Base-by-base conservation (phyloP, 2,113 vertebrate species). In the Paedocypris sp. region DNA sequence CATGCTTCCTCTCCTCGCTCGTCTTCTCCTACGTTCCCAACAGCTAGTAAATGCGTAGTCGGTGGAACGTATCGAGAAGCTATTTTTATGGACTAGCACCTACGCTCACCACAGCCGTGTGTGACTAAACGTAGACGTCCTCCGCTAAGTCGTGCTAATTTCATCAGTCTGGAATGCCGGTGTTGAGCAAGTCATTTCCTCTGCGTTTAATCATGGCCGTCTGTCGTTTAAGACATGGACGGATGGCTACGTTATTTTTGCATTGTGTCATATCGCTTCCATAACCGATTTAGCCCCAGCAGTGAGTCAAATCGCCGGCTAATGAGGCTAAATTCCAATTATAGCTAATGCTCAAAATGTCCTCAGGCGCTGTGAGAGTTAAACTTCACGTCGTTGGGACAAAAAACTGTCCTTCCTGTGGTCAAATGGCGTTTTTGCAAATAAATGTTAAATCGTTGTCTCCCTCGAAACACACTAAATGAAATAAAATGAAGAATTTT, bases 281-380 rank as follows among this genome's bases (percentile, higher is more conserved):
- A 58, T 84, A 85, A 85, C 85, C 62, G 79, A 66, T 80, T 87
- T 84, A 84, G 84, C 82, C 74, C 79, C 42, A 64, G 20, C 67
- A 68, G 72, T 68, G 62, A 75, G 68, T 64, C 73, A 67, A 75
- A 81, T 82, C 82, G 64, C 74, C 83, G 81, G 80, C 77, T 70
- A 71, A 77, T 78, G 45, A 56, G 75, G 68, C 61, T 53, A 68
- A n/a, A n/a, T n/a, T n/a, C 22, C 36, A 67, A 60, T 54, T 19
- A 4, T 9, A 69, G 42, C 56, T 57, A 62, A 64, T 60, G 75
- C 54, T 52, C n/a, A 60, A 63, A 61, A 43, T 66, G 43, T 58
- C 36, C 12, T 29, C 62, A 49, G 65, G 23, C 18, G 66, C 23
- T 65, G 56, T 47, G 5, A 42, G 32, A 45, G 65, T 67, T 64